Conservation (phyloP, 2,888 invertebrate genomes). For the Matsumyia berberina region DNA sequence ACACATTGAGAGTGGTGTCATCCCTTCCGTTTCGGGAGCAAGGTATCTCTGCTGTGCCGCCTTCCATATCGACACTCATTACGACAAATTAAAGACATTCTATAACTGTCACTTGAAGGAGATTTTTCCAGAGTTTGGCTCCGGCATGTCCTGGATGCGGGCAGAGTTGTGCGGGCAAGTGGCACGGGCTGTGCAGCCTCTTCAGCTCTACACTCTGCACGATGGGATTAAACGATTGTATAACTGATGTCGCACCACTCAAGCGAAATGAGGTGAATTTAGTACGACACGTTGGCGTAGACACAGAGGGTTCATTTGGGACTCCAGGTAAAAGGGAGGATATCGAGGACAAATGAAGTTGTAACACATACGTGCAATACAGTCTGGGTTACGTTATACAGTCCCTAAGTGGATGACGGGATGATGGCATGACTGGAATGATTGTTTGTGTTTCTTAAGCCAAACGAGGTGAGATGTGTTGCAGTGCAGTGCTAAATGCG, state of each 20-base stretch:
- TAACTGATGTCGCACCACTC: slow-evolving; percentile 72
- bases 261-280: slow-evolving; percentile 63
- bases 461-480: slow-evolving; percentile 46
- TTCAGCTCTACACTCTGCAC: slow-evolving; percentile 6
- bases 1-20: slow-evolving; percentile 16
- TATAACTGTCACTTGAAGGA: slow-evolving; percentile 30
- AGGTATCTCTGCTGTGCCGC: slow-evolving; percentile 10
- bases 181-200: slow-evolving; percentile 1
- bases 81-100: slow-evolving; percentile 68
- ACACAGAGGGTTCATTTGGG: slow-evolving; percentile 25
- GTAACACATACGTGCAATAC: slow-evolving; percentile 48
- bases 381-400: slow-evolving; percentile 19
- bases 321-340: slow-evolving; percentile 38
- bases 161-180: neutral
- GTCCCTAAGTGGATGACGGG: neutral
- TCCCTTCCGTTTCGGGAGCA: slow-evolving; percentile 18
- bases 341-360: slow-evolving; percentile 64
- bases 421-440: slow-evolving; percentile 16
- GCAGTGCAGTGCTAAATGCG: slow-evolving; percentile 49
- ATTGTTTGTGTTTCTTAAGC: slow-evolving; percentile 34
- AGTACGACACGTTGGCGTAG: slow-evolving; percentile 40
- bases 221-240: slow-evolving; percentile 53
- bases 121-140: slow-evolving; percentile 44
- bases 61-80: slow-evolving; percentile 54
- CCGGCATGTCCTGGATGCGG: slow-evolving; percentile 10